phyloP scores from a whole-genome alignment of 1,140 invertebrate species.

The Eufriesea mexicana region DNA sequence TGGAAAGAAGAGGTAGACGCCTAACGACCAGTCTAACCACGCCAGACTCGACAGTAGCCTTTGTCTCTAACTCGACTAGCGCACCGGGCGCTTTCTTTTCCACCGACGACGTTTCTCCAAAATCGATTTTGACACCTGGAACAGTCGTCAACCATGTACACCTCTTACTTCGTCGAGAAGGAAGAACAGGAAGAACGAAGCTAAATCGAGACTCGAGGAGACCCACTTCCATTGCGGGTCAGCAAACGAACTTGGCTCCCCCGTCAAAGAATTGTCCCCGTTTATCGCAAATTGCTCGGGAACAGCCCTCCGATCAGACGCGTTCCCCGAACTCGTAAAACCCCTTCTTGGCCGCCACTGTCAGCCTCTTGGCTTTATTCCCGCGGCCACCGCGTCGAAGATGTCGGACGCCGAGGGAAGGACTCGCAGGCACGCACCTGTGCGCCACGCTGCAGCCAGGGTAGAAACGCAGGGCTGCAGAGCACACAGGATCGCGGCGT shows the following conservation, averaged over 20 bases:
- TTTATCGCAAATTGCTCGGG: slow-evolving; percentile 27
- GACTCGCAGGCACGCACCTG: slow-evolving; percentile 70
- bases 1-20: slow-evolving; percentile 22
- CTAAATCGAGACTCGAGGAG: background rate
- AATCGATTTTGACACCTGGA: too few relatives aligned
- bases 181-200: background rate
- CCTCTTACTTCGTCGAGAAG: background rate
- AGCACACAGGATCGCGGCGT: slow-evolving; percentile 19
- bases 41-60: background rate
- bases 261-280: background rate
- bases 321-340: slow-evolving; percentile 66
- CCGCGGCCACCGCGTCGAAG: slow-evolving; percentile 23
- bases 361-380: background rate
- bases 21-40: background rate
- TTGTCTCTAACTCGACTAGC: background rate
- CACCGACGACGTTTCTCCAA: background rate
- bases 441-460: slow-evolving; percentile 43
- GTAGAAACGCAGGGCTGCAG: slow-evolving; percentile 4
- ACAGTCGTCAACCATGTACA: too few relatives aligned
- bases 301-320: background rate
- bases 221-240: background rate
- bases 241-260: background rate
- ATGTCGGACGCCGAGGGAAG: slow-evolving; percentile 14
- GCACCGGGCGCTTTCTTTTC: background rate
- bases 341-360: background rate